Evolutionary conservation across 2,113 vertebrate species (phyloP), one percentile per base, ranked within the genome.

Genomic region (Todiramphus saurophagus): DNA sequence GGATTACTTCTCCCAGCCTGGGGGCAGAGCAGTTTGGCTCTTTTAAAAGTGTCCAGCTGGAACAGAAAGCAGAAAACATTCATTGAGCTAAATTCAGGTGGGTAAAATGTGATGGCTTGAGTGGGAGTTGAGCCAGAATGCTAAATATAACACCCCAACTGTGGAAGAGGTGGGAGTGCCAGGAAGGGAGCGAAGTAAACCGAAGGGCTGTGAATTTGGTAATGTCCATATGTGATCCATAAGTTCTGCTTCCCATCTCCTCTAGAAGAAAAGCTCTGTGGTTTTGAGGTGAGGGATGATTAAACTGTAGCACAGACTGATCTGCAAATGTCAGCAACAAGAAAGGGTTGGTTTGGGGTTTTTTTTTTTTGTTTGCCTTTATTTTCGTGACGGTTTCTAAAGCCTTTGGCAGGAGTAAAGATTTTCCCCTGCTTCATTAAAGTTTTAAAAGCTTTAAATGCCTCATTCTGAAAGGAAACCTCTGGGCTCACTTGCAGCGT

Each of bases 361-460:
- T 28, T 8, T 15, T 10, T 3, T 37, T 89, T 77, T 58, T 87
- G 37, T 76, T 92, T 83, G 83, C 83, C 41, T 89, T 69, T 62
- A 9, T 95, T 93, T 96, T 87, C 39, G 84, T 75, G 83, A 73
- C 0, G 0, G 30, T 82, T 90, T 87, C 64, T 43, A 39, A 89
- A 92, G 89, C 93, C 2, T 0, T 87, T 96, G 95, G 87, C 94
- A 91, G 89, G 62, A 62, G 63, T 1, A 16, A 81, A 91, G 89
- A 73, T 95, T 83, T 85, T 53, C 62, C 83, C 37, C 70, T 53
- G 84, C 93, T 95, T 94, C 91, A 91, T 96, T 95, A 96, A 95
- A 91, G 74, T 91, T 94, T 88, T 64, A 96, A 72, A 84, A 56
- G 89, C 91, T 96, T 89, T 89, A 95, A 96, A 93, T 66, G 87